A percentile compares a stretch with the other conserved stretches of the same genome.
Evolutionary conservation across 2,113 vertebrate species (phyloP).

Genomic region (Martes martes): DNA sequence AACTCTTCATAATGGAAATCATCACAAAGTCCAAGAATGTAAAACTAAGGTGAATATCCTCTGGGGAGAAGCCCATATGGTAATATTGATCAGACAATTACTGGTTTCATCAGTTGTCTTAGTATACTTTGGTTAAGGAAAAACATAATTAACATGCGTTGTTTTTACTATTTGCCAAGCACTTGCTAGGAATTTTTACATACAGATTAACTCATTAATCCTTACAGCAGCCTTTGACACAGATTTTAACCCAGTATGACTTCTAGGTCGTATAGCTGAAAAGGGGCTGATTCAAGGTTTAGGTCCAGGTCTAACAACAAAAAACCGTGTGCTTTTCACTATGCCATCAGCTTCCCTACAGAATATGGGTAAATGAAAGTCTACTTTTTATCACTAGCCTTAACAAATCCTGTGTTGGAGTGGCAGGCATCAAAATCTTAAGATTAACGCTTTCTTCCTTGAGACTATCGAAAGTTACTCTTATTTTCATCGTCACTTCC

Average conservation of each 20-base stretch:
- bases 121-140: not conserved
- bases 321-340: not conserved
- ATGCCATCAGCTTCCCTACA: not conserved
- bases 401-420: not conserved
- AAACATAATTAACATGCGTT: not conserved
- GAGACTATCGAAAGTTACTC: not conserved
- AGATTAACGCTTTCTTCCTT: not conserved
- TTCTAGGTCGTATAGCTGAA: slow-evolving; percentile 1
- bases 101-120: not conserved
- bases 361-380: not conserved
- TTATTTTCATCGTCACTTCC: not conserved
- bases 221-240: slow-evolving; percentile 5
- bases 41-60: slow-evolving; percentile 88
- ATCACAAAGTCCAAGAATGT: slow-evolving; percentile 90
- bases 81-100: not conserved
- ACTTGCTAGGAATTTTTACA: not conserved
- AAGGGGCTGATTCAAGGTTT: not conserved
- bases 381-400: not conserved
- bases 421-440: not conserved
- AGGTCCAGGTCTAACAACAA: not conserved
- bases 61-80: not conserved
- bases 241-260: not conserved
- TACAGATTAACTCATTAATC: not conserved
- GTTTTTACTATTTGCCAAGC: slow-evolving; percentile 17
- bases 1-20: slow-evolving; percentile 88